Conservation (phyloP, 2,113 vertebrate genomes). For the Progne subis region DNA sequence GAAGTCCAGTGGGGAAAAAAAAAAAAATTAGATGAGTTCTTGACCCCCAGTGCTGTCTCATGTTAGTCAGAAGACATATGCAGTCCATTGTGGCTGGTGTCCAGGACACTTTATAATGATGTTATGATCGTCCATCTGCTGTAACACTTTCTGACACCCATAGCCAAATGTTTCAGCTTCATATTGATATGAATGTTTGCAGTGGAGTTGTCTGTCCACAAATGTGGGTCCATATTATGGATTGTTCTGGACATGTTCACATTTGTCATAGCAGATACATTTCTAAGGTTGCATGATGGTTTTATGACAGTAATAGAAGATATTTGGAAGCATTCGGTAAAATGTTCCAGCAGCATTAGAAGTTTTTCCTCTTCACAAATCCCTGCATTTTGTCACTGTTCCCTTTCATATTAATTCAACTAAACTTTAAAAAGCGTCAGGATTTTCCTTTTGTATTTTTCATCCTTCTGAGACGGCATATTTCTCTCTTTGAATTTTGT, state of each 20-base stretch:
- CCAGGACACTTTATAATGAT: conserved; percentile 12
- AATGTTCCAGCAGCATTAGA: background rate
- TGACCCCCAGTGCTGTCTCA: background rate
- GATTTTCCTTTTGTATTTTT: background rate
- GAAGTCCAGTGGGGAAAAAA: background rate
- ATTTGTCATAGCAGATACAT: background rate
- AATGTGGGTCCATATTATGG: background rate
- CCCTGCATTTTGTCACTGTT: background rate
- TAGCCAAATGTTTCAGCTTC: conserved; percentile 16
- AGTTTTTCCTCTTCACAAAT: background rate
- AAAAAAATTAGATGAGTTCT: background rate
- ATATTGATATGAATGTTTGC: conserved; percentile 18
- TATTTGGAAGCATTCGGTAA: background rate
- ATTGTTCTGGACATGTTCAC: conserved; percentile 1
- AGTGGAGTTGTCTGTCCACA: background rate
- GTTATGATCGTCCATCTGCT: conserved; percentile 49
- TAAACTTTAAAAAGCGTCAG: background rate
- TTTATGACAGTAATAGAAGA: background rate
- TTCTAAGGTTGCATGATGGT: background rate
- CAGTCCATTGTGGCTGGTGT: conserved; percentile 33
- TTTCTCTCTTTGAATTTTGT: conserved; percentile 22
- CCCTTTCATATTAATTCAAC: background rate
- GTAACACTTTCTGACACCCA: conserved; percentile 50
- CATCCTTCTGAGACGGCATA: conserved; percentile 25
- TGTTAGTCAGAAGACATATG: background rate